These are phyloP conservation scores for Nemurella pictetii DNA, from an alignment of 2,888 invertebrate species.

Conservation along the genomic window DNA sequence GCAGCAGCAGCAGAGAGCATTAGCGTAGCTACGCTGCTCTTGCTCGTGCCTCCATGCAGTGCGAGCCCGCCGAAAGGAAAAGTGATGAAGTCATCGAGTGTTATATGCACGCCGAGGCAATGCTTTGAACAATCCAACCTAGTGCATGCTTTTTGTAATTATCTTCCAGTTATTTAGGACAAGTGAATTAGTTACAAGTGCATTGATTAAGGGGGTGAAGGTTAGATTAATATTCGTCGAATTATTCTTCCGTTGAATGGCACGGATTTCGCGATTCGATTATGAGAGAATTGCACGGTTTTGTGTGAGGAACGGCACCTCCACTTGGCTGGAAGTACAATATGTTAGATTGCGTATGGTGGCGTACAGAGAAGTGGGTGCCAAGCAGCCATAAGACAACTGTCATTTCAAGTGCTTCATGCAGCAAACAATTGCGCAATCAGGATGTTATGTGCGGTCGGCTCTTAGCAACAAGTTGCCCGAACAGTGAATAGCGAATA, in stretches of 20 bases:
- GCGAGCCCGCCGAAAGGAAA: background rate
- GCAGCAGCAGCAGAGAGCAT: background rate
- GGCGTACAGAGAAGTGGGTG: background rate
- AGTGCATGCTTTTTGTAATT: background rate
- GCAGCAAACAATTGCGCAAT: background rate
- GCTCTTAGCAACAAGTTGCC: too few species aligned
- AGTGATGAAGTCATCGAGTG: background rate
- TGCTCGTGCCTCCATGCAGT: background rate
- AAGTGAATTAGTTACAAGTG: background rate
- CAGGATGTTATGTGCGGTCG: background rate
- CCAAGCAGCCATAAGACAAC: background rate
- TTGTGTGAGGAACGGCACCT: background rate
- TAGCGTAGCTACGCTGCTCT: too few species aligned
- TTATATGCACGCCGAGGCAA: background rate
- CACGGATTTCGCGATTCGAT: background rate
- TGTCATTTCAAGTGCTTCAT: background rate
- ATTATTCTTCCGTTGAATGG: background rate
- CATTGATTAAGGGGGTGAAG: slow-evolving; percentile 5
- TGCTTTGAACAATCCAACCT: background rate
- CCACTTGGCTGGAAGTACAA: background rate
- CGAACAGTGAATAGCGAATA: background rate
- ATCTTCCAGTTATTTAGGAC: background rate
- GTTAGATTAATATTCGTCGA: background rate
- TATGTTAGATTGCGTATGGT: background rate
- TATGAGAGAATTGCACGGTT: background rate